Conservation (phyloP, 2,113 vertebrate genomes). For the Embiotoca jacksoni region DNA sequence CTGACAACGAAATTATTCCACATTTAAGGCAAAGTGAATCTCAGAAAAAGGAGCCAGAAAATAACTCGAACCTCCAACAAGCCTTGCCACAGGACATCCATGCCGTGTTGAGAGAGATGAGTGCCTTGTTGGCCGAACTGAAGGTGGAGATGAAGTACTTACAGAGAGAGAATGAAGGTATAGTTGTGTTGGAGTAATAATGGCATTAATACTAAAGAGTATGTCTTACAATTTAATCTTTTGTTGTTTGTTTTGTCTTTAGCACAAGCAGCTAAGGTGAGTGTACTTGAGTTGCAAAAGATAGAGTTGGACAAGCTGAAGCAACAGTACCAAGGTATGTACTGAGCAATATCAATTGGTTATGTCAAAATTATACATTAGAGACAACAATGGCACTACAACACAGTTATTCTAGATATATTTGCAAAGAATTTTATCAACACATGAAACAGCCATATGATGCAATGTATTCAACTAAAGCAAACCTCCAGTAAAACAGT, state of each 20-base stretch:
- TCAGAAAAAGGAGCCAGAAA: not conserved
- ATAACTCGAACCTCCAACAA: not conserved
- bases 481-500: too few species aligned
- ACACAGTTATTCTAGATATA: too few species aligned
- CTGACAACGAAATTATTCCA: conserved; percentile 27
- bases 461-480: too few species aligned
- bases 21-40: not conserved
- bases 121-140: conserved; percentile 40
- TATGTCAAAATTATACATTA: too few species aligned
- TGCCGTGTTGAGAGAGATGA: conserved; percentile 62
- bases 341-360: too few species aligned
- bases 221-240: not conserved
- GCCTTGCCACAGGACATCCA: conserved; percentile 43
- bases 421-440: too few species aligned
- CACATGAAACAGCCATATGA: too few species aligned
- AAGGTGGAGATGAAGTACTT: conserved; percentile 48
- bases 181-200: not conserved
- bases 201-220: too few species aligned
- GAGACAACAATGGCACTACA: too few species aligned
- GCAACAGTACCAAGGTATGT: conserved; percentile 2
- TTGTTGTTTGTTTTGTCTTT: not conserved
- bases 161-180: conserved; percentile 57
- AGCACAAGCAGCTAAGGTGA: conserved; percentile 5
- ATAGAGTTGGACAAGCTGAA: not conserved
- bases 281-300: conserved; percentile 36